phyloP scores from a whole-genome alignment of 2,113 vertebrate genomes.

The Mystacornis crossleyi region DNA sequence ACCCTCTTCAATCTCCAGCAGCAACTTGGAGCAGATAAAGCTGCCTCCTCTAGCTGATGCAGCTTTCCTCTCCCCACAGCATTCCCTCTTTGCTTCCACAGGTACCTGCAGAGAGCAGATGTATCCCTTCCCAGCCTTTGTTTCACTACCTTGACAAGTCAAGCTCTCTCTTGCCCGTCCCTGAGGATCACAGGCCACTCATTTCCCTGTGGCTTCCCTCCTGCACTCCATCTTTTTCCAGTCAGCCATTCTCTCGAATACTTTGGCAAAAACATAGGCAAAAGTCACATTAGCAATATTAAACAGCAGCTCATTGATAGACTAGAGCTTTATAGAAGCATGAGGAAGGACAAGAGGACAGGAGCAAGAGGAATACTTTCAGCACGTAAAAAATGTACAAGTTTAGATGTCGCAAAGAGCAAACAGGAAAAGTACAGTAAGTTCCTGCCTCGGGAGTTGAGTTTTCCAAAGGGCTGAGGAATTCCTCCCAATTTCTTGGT shows the following conservation, averaged over 20 bases:
- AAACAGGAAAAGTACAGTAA: neutral
- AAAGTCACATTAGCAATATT: neutral
- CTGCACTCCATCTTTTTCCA: neutral
- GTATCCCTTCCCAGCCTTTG: neutral
- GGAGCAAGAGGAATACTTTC: neutral
- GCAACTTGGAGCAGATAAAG: neutral
- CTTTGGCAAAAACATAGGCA: neutral
- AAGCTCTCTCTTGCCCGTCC: neutral
- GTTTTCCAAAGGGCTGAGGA: neutral
- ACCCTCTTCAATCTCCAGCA: neutral
- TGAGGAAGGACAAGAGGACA: neutral
- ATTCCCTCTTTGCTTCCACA: neutral
- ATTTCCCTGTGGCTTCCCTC: neutral
- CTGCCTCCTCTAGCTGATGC: neutral
- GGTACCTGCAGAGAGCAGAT: neutral
- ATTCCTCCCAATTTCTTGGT: neutral
- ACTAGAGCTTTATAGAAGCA: neutral
- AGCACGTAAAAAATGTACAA: accelerated
- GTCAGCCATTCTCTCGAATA: neutral
- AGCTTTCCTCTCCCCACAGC: neutral
- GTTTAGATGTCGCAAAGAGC: neutral
- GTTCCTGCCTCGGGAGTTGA: neutral
- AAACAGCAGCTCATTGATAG: neutral
- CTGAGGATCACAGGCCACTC: neutral
- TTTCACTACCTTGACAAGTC: neutral